Evolutionary conservation across 37 sponge, comb jelly and placozoan genomes (phyloP).

Genomic region (Theonella swinhoei): DNA sequence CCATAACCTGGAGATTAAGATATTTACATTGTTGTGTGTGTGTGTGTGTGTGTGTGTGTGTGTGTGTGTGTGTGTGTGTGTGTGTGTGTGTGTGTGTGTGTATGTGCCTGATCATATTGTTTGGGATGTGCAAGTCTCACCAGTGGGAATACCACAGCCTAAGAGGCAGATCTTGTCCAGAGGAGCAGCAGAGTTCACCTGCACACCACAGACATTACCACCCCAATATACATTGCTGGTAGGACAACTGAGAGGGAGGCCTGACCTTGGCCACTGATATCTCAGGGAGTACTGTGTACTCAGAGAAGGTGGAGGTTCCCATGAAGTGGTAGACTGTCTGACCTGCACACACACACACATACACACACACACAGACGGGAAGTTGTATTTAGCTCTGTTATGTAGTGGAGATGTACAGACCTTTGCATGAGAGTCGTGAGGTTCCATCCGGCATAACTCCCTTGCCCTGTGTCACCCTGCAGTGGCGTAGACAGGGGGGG

Average conservation of each 20-base stretch:
- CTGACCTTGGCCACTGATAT: slow-evolving; percentile 85
- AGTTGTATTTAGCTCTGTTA: background rate
- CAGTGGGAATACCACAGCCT: slow-evolving; percentile 97
- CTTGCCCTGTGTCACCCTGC: slow-evolving; percentile 80
- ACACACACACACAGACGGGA: background rate
- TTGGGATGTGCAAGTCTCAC: too few species aligned
- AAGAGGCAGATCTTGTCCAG: slow-evolving; percentile 88
- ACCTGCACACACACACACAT: background rate
- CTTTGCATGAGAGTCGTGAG: slow-evolving; percentile 83
- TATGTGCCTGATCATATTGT: too few species aligned
- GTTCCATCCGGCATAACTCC: slow-evolving; percentile 98
- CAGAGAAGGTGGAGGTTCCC: slow-evolving; percentile 95
- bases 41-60: too few species aligned
- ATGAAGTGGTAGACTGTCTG: slow-evolving; percentile 87
- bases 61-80: too few species aligned
- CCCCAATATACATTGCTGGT: background rate
- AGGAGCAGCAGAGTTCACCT: slow-evolving; percentile 79
- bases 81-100: too few species aligned
- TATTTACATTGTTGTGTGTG: too few species aligned
- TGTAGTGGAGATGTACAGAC: too few species aligned
- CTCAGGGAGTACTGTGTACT: slow-evolving; percentile 96
- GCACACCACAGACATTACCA: background rate
- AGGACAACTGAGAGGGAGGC: background rate
- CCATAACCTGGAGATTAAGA: slow-evolving; percentile 66
- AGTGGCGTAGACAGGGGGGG: too few species aligned